Conservation (phyloP, 1,140 invertebrate genomes). For the Goniozus legneri region DNA sequence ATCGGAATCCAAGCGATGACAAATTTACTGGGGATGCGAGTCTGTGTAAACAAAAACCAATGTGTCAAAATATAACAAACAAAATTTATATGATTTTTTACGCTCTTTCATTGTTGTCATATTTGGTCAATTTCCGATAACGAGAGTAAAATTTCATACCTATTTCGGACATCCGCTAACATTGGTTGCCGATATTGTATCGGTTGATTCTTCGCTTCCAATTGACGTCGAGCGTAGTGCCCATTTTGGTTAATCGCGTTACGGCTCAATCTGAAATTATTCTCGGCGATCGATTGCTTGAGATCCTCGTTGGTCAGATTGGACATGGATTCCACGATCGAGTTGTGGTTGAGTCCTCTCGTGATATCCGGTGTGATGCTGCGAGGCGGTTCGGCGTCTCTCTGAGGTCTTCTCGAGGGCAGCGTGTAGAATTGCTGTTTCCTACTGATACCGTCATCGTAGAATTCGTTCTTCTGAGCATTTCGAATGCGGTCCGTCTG, state of each 20-base stretch:
- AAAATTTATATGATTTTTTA: neutral
- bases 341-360: conserved; percentile 47
- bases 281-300: conserved; percentile 15
- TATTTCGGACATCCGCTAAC: conserved; percentile 40
- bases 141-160: too few species aligned
- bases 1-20: conserved; percentile 45
- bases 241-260: too few species aligned
- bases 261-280: conserved; percentile 7
- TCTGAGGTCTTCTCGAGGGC: conserved; percentile 40
- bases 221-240: too few species aligned
- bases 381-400: conserved; percentile 49
- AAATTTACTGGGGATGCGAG: conserved; percentile 40
- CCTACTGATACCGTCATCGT: conserved; percentile 12
- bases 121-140: too few species aligned
- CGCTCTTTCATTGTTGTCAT: too few species aligned
- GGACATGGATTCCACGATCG: conserved; percentile 39
- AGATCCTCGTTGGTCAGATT: conserved; percentile 38
- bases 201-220: conserved; percentile 18
- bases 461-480: conserved; percentile 30
- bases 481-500: conserved; percentile 23
- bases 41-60: conserved; percentile 25
- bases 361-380: conserved; percentile 60
- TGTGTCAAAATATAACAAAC: neutral
- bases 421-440: conserved; percentile 44
- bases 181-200: conserved; percentile 25